A percentile compares a stretch with the other conserved stretches of the same genome.
phyloP scores from a whole-genome alignment of 2,888 invertebrate genomes.

The Agrochola lychnidis region DNA sequence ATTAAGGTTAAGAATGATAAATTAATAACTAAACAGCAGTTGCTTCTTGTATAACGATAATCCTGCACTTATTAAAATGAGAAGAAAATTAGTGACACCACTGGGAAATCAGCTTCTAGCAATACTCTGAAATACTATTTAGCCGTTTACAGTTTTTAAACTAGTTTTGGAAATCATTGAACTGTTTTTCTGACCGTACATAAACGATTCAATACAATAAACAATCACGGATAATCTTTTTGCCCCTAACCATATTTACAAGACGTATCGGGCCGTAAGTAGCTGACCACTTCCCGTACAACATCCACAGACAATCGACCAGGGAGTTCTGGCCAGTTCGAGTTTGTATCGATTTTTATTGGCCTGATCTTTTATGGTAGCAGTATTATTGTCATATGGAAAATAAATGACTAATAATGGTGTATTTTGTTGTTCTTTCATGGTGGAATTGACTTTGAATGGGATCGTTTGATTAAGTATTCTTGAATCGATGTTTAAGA shows the following conservation, averaged over 20 bases:
- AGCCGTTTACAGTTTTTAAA: neutral
- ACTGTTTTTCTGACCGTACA: slow-evolving; percentile 69
- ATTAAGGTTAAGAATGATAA: neutral
- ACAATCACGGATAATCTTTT: slow-evolving; percentile 83
- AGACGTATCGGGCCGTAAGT: slow-evolving; percentile 78
- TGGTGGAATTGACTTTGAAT: slow-evolving; percentile 56
- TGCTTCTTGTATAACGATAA: neutral
- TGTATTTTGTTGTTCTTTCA: slow-evolving; percentile 57
- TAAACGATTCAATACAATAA: slow-evolving; percentile 89
- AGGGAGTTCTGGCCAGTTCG: slow-evolving; percentile 61
- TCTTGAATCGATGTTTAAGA: slow-evolving; percentile 35
- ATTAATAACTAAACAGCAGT: neutral
- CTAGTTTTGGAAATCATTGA: neutral
- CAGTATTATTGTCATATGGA: slow-evolving; percentile 68
- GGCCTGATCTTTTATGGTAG: slow-evolving; percentile 55
- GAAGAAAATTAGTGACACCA: neutral
- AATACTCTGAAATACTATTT: neutral
- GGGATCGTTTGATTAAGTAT: slow-evolving; percentile 45
- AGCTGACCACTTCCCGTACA: slow-evolving; percentile 72
- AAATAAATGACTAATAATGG: slow-evolving; percentile 67
- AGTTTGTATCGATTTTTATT: slow-evolving; percentile 66
- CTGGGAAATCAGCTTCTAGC: neutral
- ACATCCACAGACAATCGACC: slow-evolving; percentile 38
- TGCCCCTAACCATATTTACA: slow-evolving; percentile 77
- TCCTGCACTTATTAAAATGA: neutral